These are phyloP conservation scores for Pteronura brasiliensis DNA, from an alignment of 2,113 vertebrate species.

Conservation along the genomic window DNA sequence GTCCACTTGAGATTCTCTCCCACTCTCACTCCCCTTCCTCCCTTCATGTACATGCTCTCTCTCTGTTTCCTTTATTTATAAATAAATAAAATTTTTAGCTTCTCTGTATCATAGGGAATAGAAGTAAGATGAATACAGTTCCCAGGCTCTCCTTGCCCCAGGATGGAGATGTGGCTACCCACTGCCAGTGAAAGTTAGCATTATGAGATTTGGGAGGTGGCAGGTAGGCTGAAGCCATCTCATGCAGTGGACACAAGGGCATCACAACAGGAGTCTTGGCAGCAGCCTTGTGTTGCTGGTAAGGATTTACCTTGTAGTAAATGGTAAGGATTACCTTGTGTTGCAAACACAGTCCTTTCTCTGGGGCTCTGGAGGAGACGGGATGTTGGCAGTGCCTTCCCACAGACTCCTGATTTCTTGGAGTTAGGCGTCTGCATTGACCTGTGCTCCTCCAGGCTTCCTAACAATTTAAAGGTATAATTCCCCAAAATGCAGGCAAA, in stretches of 20 bases:
- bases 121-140: not conserved
- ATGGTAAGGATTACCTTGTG: no score
- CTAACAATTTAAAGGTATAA: not conserved
- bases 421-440: not conserved
- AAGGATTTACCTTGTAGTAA: no score
- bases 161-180: not conserved
- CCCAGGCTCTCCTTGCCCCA: not conserved
- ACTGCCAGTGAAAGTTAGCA: not conserved
- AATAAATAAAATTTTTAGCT: not conserved
- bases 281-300: no score
- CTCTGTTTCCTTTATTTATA: no score
- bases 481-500: no score
- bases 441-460: not conserved
- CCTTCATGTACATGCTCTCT: no score
- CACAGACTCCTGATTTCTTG: not conserved
- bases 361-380: no score
- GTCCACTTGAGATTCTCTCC: no score
- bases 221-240: not conserved
- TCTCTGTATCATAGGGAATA: not conserved
- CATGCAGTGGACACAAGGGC: rapidly evolving
- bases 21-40: no score
- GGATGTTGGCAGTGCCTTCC: not conserved
- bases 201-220: not conserved
- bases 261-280: not conserved
- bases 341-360: not conserved